phyloP scores from a whole-genome alignment of 1,140 invertebrate species.

The Aricia agestis region DNA sequence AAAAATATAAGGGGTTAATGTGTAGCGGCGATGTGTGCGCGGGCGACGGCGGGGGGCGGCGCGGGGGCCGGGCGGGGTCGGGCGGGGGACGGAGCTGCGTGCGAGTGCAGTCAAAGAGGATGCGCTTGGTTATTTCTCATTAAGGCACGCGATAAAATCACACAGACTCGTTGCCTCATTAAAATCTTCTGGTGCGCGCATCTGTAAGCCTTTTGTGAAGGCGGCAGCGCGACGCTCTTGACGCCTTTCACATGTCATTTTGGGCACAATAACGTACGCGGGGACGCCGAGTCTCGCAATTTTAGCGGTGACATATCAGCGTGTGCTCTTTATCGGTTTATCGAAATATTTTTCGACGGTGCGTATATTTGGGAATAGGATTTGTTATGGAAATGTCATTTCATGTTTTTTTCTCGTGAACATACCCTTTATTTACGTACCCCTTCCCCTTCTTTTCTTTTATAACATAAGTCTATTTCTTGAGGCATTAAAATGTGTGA shows the following conservation, averaged over 20 bases:
- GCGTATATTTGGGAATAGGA: constrained; percentile 9
- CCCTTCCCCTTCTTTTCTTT: neutral
- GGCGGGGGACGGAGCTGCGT: constrained; percentile 33
- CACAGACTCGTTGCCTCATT: constrained; percentile 74
- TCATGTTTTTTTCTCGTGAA: neutral
- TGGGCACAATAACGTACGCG: constrained; percentile 63
- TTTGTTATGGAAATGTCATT: constrained; percentile 5
- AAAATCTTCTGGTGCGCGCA: constrained; percentile 74
- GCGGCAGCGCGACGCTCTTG: constrained; percentile 59
- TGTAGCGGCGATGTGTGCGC: constrained; percentile 32
- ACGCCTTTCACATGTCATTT: constrained; percentile 73
- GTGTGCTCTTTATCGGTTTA: constrained; percentile 62
- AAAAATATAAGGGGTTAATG: constrained; percentile 41
- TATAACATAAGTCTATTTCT: neutral
- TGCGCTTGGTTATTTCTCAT: constrained; percentile 74
- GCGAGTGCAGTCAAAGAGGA: constrained; percentile 65
- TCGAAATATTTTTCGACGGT: constrained; percentile 36
- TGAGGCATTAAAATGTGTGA: too few species aligned
- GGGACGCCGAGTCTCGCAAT: constrained; percentile 47
- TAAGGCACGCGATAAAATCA: constrained; percentile 71
- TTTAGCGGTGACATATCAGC: constrained; percentile 53
- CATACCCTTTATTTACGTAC: neutral
- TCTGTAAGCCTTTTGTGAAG: constrained; percentile 74
- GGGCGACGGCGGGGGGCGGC: constrained; percentile 21
- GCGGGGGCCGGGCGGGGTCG: too few species aligned